These are phyloP conservation scores for Eumaeus atala DNA, from an alignment of 1,140 invertebrate genomes.

Conservation along the genomic window DNA sequence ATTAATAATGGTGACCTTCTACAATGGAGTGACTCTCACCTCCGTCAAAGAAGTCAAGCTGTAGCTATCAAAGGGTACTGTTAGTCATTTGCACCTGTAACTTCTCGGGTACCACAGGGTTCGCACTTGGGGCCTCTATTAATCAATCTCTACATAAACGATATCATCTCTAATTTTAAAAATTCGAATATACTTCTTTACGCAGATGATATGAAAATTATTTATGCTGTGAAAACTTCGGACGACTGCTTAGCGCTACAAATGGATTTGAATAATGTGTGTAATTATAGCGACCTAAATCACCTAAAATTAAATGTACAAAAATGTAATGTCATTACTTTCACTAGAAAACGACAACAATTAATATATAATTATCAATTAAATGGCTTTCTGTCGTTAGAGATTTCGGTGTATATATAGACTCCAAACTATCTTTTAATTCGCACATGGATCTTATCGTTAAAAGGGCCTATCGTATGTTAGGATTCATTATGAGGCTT, in stretches of 20 bases:
- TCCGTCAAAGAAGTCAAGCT: too few species aligned
- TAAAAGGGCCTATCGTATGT: too few species aligned
- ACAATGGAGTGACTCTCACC: too few species aligned
- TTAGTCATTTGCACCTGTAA: background rate
- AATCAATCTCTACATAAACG: slow-evolving; percentile 2
- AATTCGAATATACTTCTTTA: background rate
- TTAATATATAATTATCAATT: background rate
- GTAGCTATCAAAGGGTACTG: background rate
- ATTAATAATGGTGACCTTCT: too few species aligned
- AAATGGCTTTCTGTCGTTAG: background rate
- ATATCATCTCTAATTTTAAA: background rate
- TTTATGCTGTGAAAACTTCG: background rate
- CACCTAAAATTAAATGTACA: background rate
- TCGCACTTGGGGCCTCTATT: background rate
- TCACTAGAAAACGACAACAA: background rate
- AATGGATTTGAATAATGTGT: background rate
- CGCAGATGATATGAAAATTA: background rate
- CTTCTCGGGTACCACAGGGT: background rate
- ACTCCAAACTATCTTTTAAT: too few species aligned
- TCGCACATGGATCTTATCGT: too few species aligned
- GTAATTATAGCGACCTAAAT: background rate
- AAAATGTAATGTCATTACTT: background rate
- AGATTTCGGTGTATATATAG: background rate
- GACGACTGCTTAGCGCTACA: background rate
- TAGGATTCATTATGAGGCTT: too few species aligned